These are phyloP conservation scores for Fulmarus glacialis DNA, from an alignment of 2,113 vertebrate genomes.

Conservation along the genomic window DNA sequence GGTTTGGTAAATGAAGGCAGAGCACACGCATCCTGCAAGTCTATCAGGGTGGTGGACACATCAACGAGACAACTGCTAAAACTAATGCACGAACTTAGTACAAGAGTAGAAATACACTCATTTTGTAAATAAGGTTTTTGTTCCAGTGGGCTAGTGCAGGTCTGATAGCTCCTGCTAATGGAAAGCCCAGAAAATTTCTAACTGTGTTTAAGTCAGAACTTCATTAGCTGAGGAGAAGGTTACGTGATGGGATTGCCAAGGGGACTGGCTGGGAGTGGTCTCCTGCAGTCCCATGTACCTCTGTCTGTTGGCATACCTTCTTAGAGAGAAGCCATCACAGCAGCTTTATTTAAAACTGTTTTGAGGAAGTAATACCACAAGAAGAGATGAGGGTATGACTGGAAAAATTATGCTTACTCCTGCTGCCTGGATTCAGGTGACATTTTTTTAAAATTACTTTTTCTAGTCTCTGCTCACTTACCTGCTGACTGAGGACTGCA, in stretches of 20 bases:
- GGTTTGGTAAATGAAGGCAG: background rate
- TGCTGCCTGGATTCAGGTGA: background rate
- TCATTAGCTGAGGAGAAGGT: background rate
- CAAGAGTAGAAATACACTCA: background rate
- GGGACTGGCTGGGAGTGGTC: background rate
- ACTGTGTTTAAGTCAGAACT: background rate
- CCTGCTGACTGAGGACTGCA: background rate
- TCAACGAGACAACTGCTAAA: rapidly evolving
- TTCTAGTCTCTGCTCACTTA: background rate
- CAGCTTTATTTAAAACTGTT: background rate
- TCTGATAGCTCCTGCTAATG: background rate
- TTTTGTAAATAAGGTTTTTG: background rate
- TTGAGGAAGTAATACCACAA: background rate
- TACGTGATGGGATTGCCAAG: background rate
- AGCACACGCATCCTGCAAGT: background rate
- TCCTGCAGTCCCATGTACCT: too few species aligned
- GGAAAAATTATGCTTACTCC: background rate
- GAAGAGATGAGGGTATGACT: background rate
- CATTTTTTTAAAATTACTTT: background rate
- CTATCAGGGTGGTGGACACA: background rate
- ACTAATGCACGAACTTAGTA: background rate
- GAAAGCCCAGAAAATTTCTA: background rate
- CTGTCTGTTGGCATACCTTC: background rate
- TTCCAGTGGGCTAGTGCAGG: background rate
- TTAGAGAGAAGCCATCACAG: background rate